A percentile compares a stretch with the other conserved stretches of the same genome.
phyloP scores from a whole-genome alignment of 1,140 invertebrate genomes.

The Drosophila tsacasi region DNA sequence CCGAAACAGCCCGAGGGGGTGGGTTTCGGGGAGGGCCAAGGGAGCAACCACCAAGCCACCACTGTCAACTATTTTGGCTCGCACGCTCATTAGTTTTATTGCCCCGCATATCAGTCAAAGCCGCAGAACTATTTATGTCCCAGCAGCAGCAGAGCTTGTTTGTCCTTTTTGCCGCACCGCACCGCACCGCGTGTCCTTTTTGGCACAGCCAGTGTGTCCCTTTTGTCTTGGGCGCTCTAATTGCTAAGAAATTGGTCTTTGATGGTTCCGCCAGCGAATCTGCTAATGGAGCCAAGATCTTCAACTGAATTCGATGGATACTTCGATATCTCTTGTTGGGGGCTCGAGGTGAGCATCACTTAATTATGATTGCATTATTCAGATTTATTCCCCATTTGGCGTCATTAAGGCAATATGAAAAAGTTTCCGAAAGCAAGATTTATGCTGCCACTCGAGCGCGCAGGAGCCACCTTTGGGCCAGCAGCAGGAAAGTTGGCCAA shows the following conservation, averaged over 20 bases:
- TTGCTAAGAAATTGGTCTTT: slow-evolving; percentile 48
- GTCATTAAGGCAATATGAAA: slow-evolving; percentile 57
- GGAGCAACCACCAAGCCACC: slow-evolving; percentile 50
- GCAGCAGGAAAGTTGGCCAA: slow-evolving; percentile 40
- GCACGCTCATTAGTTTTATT: slow-evolving; percentile 85
- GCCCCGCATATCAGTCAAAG: slow-evolving; percentile 83
- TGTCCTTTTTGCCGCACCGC: neutral
- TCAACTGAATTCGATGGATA: slow-evolving; percentile 29
- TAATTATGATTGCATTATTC: slow-evolving; percentile 70
- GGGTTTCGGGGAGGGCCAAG: neutral
- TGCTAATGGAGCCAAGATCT: slow-evolving; percentile 55
- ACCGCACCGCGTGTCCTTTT: slow-evolving; percentile 9
- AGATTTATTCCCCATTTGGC: slow-evolving; percentile 75
- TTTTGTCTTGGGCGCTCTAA: slow-evolving; percentile 31
- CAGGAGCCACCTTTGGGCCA: slow-evolving; percentile 27
- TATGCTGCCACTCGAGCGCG: slow-evolving; percentile 51
- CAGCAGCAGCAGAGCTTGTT: neutral
- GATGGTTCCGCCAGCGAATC: slow-evolving; percentile 12
- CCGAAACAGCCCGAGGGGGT: neutral
- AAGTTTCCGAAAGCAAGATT: slow-evolving; percentile 71
- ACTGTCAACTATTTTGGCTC: slow-evolving; percentile 76
- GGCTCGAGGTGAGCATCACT: slow-evolving; percentile 37
- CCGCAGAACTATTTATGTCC: slow-evolving; percentile 80
- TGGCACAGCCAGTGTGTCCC: slow-evolving; percentile 4
- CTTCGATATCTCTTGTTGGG: slow-evolving; percentile 2